These are phyloP conservation scores for Philhelius pedissequus DNA, from an alignment of 2,888 invertebrate genomes.

Conservation along the genomic window DNA sequence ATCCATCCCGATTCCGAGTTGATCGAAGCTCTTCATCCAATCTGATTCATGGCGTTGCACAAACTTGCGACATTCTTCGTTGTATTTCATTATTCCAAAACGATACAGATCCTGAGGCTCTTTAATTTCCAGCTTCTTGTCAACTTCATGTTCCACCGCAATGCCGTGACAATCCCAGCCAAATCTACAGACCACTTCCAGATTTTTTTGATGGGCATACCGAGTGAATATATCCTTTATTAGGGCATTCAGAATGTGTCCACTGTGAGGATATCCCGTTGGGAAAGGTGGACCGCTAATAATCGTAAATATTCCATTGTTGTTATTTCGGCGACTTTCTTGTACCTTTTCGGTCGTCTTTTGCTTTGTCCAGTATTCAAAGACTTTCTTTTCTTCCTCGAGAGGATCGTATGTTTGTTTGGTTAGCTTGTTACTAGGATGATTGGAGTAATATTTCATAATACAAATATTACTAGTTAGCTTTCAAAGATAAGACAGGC, in stretches of 20 bases:
- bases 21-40: conserved; percentile 89
- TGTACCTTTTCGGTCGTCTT: conserved; percentile 91
- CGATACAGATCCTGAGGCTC: conserved; percentile 96
- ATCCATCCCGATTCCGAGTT: conserved; percentile 97
- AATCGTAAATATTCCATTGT: conserved; percentile 86
- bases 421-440: background rate
- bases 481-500: background rate
- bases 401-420: conserved; percentile 20
- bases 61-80: conserved; percentile 95
- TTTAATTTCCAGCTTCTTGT: conserved; percentile 90
- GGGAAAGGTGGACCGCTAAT: conserved; percentile 99
- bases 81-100: conserved; percentile 96
- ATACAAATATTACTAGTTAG: background rate
- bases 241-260: conserved; percentile 96
- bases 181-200: conserved; percentile 91
- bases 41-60: conserved; percentile 94
- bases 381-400: conserved; percentile 87
- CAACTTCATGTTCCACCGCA: conserved; percentile 94
- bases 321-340: conserved; percentile 81
- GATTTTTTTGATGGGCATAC: conserved; percentile 93
- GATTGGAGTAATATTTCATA: conserved; percentile 12
- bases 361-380: conserved; percentile 90
- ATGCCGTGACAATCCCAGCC: conserved; percentile 99
- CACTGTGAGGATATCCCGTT: conserved; percentile 97
- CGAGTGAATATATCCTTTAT: conserved; percentile 97